phyloP scores from a whole-genome alignment of 2,888 invertebrate genomes.

The Drosophila anomelani region DNA sequence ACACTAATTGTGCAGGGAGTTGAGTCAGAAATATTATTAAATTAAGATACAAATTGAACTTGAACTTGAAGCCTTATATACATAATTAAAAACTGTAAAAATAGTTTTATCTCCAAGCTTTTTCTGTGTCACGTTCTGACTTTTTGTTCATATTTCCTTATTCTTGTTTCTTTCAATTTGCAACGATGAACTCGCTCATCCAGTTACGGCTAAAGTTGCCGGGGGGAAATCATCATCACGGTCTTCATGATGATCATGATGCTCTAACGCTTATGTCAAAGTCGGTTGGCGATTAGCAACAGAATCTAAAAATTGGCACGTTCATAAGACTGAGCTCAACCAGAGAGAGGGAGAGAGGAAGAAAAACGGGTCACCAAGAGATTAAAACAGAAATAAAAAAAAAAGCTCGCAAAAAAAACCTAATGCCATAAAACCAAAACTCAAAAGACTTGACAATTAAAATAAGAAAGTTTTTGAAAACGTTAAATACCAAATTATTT shows the following conservation, averaged over 20 bases:
- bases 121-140: conserved; percentile 35
- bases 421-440: background rate
- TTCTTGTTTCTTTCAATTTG: conserved; percentile 16
- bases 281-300: conserved; percentile 30
- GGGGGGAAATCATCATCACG: conserved; percentile 2
- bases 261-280: conserved; percentile 37
- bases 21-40: conserved; percentile 23
- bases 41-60: conserved; percentile 38
- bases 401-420: background rate
- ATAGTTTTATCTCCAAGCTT: background rate
- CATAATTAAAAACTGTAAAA: conserved; percentile 32
- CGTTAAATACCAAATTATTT: background rate
- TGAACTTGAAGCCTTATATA: conserved; percentile 46
- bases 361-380: conserved; percentile 14
- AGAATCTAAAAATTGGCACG: conserved; percentile 36
- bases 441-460: background rate
- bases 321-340: conserved; percentile 1
- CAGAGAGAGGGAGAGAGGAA: background rate
- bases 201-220: conserved; percentile 1
- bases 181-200: conserved; percentile 8
- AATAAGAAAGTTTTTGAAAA: background rate
- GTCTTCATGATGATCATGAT: conserved; percentile 17
- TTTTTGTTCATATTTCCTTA: conserved; percentile 9
- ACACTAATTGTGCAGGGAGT: conserved; percentile 5
- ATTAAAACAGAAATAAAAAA: background rate